These are phyloP conservation scores for Uloborus plumipes DNA, from an alignment of 2,888 invertebrate genomes.

Conservation along the genomic window DNA sequence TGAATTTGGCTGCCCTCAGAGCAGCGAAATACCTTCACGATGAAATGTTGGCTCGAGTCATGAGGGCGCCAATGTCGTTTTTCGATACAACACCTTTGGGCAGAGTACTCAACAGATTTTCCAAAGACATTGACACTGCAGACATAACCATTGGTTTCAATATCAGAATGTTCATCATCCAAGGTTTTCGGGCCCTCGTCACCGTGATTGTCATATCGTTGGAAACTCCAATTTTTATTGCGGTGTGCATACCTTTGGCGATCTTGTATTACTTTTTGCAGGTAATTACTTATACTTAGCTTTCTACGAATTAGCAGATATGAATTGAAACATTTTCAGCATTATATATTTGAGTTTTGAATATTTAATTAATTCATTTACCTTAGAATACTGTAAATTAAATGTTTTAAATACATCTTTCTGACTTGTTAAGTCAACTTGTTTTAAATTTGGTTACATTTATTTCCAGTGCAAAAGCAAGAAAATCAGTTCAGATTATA, in stretches of 20 bases:
- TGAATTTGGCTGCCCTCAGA: conserved; percentile 75
- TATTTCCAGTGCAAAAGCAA: too few relatives aligned
- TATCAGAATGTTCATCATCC: conserved; percentile 65
- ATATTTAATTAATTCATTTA: too few relatives aligned
- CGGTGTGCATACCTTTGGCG: conserved; percentile 70
- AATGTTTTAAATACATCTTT: too few relatives aligned
- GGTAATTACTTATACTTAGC: conserved; percentile 52
- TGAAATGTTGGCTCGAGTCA: conserved; percentile 68
- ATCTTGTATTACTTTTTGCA: conserved; percentile 70
- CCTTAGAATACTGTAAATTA: too few relatives aligned
- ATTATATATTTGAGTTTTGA: too few relatives aligned
- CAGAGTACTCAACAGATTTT: conserved; percentile 66
- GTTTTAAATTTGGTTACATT: too few relatives aligned
- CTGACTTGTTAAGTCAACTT: too few relatives aligned
- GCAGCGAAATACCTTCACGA: conserved; percentile 70
- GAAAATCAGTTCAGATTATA: too few relatives aligned
- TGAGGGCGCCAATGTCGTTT: conserved; percentile 72
- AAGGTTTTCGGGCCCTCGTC: conserved; percentile 62
- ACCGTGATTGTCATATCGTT: conserved; percentile 68
- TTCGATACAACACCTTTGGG: conserved; percentile 67
- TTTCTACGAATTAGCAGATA: too few relatives aligned
- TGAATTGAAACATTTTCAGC: too few relatives aligned
- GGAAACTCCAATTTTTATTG: conserved; percentile 70
- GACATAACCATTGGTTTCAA: conserved; percentile 67
- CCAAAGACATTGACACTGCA: conserved; percentile 67